Evolutionary conservation across 2,113 vertebrate species (phyloP).

Genomic region (Gracilinanus agilis): DNA sequence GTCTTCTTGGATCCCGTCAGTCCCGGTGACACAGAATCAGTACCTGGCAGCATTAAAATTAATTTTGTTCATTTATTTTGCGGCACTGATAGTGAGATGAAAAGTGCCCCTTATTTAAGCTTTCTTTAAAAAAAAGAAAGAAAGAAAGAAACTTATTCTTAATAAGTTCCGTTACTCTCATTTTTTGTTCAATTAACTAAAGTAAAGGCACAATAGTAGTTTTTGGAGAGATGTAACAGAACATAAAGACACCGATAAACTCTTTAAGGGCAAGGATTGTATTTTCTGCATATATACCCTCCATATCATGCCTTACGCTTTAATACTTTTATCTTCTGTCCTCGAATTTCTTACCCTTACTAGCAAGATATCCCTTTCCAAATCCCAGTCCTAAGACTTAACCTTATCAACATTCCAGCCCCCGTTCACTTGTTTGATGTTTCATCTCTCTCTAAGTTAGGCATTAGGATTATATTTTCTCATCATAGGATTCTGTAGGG

Average conservation of each 20-base stretch:
- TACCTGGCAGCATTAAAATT: conserved; percentile 97
- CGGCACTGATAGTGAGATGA: conserved; percentile 88
- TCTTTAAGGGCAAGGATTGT: background rate
- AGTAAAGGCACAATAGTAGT: conserved; percentile 68
- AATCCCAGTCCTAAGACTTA: background rate
- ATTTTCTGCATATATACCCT: background rate
- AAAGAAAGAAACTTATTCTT: conserved; percentile 56
- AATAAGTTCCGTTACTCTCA: conserved; percentile 77
- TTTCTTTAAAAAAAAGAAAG: conserved; percentile 79
- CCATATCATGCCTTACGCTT: background rate
- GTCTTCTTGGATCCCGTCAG: conserved; percentile 87
- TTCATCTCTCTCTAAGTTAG: background rate
- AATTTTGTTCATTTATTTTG: conserved; percentile 92
- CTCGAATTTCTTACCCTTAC: background rate
- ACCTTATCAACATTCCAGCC: background rate
- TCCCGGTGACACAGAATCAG: conserved; percentile 87
- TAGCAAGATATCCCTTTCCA: background rate
- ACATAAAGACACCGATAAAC: background rate
- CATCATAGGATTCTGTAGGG: background rate
- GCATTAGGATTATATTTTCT: background rate
- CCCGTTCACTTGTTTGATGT: background rate
- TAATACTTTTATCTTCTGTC: background rate
- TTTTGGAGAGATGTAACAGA: conserved; percentile 50
- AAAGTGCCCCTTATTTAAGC: conserved; percentile 90
- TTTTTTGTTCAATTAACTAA: conserved; percentile 72